Evolutionary conservation across 2,113 vertebrate genomes (phyloP).

Genomic region (Halcyon senegalensis): DNA sequence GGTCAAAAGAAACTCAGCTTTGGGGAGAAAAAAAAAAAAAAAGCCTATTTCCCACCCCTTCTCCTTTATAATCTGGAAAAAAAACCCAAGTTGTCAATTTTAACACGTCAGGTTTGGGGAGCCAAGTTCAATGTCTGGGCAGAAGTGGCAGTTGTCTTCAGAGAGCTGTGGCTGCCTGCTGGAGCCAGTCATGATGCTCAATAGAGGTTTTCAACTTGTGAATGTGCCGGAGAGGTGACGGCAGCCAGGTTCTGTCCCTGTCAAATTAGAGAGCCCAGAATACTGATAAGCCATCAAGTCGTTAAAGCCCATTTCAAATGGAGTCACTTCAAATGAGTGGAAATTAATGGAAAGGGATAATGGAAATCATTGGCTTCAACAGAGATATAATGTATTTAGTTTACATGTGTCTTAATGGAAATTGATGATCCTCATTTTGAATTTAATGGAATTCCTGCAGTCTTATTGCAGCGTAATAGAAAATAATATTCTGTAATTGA

Average conservation of each 20-base stretch:
- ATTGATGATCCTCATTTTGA: slow-evolving; percentile 70
- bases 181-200: neutral
- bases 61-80: neutral
- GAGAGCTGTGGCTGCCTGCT: neutral
- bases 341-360: slow-evolving; percentile 35
- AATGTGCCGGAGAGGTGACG: neutral
- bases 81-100: neutral
- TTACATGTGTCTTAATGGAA: slow-evolving; percentile 55
- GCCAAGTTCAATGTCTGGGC: neutral
- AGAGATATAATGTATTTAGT: slow-evolving; percentile 26
- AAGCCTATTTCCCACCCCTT: accelerated
- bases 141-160: neutral
- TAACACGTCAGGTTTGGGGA: neutral
- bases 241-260: neutral
- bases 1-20: neutral
- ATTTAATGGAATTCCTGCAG: slow-evolving; percentile 71
- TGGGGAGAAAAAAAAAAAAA: neutral
- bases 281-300: neutral
- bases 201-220: neutral
- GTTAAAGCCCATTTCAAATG: neutral
- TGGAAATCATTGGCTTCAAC: slow-evolving; percentile 48
- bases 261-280: neutral
- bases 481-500: slow-evolving; percentile 74
- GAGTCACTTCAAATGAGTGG: slow-evolving; percentile 28
- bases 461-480: slow-evolving; percentile 62